Base-by-base conservation (phyloP, 37 sponge, comb jelly and placozoan genomes). In the Diacarnus erythraeanus region DNA sequence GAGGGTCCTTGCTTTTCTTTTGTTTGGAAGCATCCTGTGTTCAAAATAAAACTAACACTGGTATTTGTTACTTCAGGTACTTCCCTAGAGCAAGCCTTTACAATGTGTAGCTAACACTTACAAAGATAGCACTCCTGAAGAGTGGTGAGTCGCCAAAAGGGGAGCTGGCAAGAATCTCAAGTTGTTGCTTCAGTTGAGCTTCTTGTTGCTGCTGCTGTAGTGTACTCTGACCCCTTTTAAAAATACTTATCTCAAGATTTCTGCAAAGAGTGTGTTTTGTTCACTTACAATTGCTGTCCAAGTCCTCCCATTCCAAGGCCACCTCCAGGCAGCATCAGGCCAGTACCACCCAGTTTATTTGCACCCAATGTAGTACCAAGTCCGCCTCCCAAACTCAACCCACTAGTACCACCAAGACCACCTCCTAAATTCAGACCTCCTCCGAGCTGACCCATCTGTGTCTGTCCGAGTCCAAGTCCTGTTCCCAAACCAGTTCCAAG, bases 121-220 rank as follows among this genome's bases (percentile, higher is more conserved):
- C 95, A 75, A 58, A 38, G 2, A 92, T 21, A 26, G 92, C 92
- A 44, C 66, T 91, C 35, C 93, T 74, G 76, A 97, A 97, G 74
- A 97, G 90, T 36, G 95, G 97, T 17, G 95, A 91, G 82, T 97
- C 97, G 2, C 97, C 97, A 80, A 89, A 97, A 21, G 97, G 97
- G 18, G 86, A 74, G 38, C 59, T 83, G 43, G 89, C 80, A 37
- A 97, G 74, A 5, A 79, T 38, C 57, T 88, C 81, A 10, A 97
- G 84, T 60, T 97, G 92, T 42, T 84, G 87, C 29, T 93, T 73
- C 71, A 93, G 79, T 43, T 86, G 81, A 3, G 78, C 84, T 38
- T 80, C 77, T 57, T 54, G 38, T 35, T 31, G 54, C 47, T 84
- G 85, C 57, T 74, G 38, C 20, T 30, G 35, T 33, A 74, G 57